Evolutionary conservation across 2,888 invertebrate genomes (phyloP).

Genomic region (Papilio demoleus): DNA sequence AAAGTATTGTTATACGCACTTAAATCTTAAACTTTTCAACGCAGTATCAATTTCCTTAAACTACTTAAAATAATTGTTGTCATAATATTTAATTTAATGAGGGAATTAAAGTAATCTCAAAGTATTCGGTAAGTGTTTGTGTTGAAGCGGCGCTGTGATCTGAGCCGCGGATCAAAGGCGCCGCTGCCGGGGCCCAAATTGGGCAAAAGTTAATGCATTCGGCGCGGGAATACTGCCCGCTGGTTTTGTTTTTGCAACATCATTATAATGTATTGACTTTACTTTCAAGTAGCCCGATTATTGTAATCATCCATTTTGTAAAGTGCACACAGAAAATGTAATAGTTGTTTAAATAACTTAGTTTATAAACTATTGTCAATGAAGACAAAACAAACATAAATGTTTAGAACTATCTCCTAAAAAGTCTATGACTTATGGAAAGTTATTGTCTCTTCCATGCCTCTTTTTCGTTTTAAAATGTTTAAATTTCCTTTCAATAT

Average conservation of each 20-base stretch:
- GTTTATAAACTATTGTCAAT: too few relatives aligned
- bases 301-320: background rate
- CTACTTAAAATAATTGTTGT: background rate
- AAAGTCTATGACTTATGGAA: too few relatives aligned
- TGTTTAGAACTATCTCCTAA: too few relatives aligned
- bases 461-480: too few relatives aligned
- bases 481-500: too few relatives aligned
- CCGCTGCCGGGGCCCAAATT: conserved; percentile 26
- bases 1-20: background rate
- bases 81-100: conserved; percentile 22
- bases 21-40: background rate
- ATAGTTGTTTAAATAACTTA: background rate
- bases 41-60: background rate
- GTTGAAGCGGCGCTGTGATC: background rate
- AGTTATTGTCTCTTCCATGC: too few relatives aligned
- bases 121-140: background rate
- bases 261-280: conserved; percentile 16
- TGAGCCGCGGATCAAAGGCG: conserved; percentile 27
- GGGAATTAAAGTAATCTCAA: conserved; percentile 11
- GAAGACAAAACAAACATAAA: too few relatives aligned
- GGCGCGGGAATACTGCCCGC: conserved; percentile 7
- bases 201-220: conserved; percentile 25
- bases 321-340: background rate
- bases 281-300: conserved; percentile 8
- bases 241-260: conserved; percentile 30